phyloP scores from a whole-genome alignment of 1,140 invertebrate species.

The Eupristina koningsbergeri region DNA sequence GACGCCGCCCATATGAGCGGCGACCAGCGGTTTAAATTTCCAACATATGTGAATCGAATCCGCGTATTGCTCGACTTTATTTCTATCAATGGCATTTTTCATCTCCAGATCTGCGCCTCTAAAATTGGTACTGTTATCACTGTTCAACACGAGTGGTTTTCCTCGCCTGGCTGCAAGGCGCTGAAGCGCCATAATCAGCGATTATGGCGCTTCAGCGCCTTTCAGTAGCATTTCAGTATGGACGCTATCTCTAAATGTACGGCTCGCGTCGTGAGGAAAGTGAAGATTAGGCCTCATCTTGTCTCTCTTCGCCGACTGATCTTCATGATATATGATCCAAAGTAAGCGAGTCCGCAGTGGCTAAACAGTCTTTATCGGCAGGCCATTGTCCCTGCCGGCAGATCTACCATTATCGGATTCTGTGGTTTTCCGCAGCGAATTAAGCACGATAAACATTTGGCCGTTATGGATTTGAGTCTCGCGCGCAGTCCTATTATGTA shows the following conservation, averaged over 20 bases:
- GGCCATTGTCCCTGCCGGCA: too few relatives aligned
- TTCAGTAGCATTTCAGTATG: too few relatives aligned
- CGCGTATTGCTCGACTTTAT: neutral
- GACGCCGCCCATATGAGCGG: neutral
- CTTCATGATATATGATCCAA: too few relatives aligned
- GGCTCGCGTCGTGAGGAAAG: slow-evolving; percentile 53
- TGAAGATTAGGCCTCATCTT: slow-evolving; percentile 62
- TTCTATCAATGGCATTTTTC: too few relatives aligned
- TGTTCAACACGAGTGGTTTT: slow-evolving; percentile 39
- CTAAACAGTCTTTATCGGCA: too few relatives aligned
- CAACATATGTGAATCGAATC: neutral
- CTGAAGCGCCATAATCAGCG: slow-evolving; percentile 54
- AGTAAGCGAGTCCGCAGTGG: too few relatives aligned
- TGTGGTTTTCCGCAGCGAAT: too few relatives aligned
- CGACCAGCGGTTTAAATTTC: neutral
- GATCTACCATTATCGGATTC: slow-evolving; percentile 55
- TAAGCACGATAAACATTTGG: too few relatives aligned
- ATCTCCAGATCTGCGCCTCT: too few relatives aligned
- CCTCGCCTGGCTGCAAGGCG: slow-evolving; percentile 56
- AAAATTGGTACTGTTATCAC: slow-evolving; percentile 61
- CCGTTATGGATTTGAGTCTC: too few relatives aligned
- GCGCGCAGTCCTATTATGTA: too few relatives aligned
- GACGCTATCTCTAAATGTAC: slow-evolving; percentile 57
- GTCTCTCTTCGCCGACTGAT: slow-evolving; percentile 57
- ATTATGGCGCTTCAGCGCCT: slow-evolving; percentile 52